Base-by-base conservation (phyloP, 2,797 vertebrate genomes). In the Leuciscus waleckii region DNA sequence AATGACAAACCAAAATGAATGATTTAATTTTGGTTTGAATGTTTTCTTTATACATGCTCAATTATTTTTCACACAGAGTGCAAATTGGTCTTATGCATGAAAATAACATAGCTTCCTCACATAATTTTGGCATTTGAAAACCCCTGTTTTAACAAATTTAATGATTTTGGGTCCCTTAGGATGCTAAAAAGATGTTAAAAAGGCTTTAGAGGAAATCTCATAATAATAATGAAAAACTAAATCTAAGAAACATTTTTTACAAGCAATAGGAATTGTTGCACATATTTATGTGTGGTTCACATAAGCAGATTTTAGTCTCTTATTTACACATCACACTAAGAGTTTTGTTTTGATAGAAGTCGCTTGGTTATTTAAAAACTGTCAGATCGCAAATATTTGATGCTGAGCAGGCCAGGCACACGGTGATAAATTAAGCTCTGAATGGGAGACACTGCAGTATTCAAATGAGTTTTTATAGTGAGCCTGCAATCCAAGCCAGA, bases 331-430 rank as follows among this genome's bases (percentile, higher is more conserved):
- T 78, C 13, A 46, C 49, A 43, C 19, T 23, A 35, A 35, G 63
- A 78, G 74, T 84, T 79, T 78, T 84, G 63, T 78, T 84, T 69
- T 84, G 82, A 54, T 69, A 58, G 74, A 78, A 56, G 74, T 69
- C 14, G 26, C n/a, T 29, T 81, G 68, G 75, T 61, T 79, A 54
- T 54, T 69, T 56, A 37, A 56, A 78, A 78, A 78, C 63, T 69
- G 51, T 84, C 65, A 71, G 39, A 84, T 78, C 7, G 68, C 63
- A 84, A 78, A 78, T 79, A 84, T 79, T 79, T 84, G 83, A 84
- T 46, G 37, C 65, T 26, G 49, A 49, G 41, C 51, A 78, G 61
- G 16, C 74, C 51, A 78, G 61, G 9, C 74, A 70, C 61, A 70
- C 63, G 0, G 74, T 70, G 63, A 84, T 84, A 78, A 84, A 84